Percentiles rank a stretch among this genome's conserved stretches.
Conservation (phyloP, 2,888 invertebrate genomes). For the Heliconius erato region DNA sequence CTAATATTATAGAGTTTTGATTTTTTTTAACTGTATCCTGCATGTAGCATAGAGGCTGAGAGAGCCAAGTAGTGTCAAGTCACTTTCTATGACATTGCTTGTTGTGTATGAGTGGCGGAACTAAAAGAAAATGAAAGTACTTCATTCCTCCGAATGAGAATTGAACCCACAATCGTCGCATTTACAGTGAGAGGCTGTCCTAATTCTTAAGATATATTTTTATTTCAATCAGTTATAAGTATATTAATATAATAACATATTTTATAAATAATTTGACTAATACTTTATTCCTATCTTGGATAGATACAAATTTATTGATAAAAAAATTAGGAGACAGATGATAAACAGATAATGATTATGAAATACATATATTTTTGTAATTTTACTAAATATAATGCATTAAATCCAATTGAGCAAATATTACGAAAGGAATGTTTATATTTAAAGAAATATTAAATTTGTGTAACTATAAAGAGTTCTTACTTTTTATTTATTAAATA, state of each 20-base stretch:
- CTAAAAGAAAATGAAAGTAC: background rate
- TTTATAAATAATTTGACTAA: background rate
- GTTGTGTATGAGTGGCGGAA: background rate
- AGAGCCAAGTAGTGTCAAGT: too few relatives aligned
- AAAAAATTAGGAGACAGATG: background rate
- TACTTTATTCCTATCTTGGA: constrained; percentile 1
- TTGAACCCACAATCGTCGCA: background rate
- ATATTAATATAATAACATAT: background rate
- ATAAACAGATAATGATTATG: too few relatives aligned
- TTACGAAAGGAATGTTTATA: too few relatives aligned
- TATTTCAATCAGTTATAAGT: background rate
- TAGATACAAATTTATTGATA: constrained; percentile 6
- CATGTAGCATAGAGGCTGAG: too few relatives aligned
- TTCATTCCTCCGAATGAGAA: background rate
- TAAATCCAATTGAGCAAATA: too few relatives aligned
- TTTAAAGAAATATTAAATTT: too few relatives aligned
- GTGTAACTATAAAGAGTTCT: too few relatives aligned
- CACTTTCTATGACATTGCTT: background rate
- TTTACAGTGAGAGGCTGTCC: background rate
- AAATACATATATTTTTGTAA: too few relatives aligned
- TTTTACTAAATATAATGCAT: background rate
- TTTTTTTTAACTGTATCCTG: too few relatives aligned
- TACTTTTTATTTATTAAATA: too few relatives aligned
- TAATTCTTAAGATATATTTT: background rate
- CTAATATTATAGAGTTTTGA: too few relatives aligned